These are phyloP conservation scores for Toxotes lorentzi DNA, from an alignment of 2,797 vertebrate genomes.

Conservation along the genomic window DNA sequence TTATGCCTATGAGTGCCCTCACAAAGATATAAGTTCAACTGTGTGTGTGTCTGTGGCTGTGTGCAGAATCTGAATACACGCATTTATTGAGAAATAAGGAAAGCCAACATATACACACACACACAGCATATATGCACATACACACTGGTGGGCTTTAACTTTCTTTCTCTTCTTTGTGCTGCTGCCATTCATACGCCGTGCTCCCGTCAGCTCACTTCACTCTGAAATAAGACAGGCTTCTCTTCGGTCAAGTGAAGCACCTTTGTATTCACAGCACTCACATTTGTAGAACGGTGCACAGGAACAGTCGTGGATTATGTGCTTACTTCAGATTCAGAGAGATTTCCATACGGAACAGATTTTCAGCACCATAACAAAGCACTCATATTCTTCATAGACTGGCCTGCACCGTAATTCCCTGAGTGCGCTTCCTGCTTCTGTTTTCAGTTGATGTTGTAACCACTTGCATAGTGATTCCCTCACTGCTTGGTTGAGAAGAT, in stretches of 20 bases:
- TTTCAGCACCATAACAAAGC: constrained; percentile 49
- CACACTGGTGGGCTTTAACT: constrained; percentile 61
- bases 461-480: constrained; percentile 3
- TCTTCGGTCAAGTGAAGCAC: constrained; percentile 49
- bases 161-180: constrained; percentile 53
- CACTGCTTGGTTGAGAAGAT: constrained; percentile 31
- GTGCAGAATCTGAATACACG: constrained; percentile 26
- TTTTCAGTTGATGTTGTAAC: constrained; percentile 24
- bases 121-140: constrained; percentile 10
- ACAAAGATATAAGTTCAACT: not conserved
- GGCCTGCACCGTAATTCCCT: constrained; percentile 25
- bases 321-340: constrained; percentile 50
- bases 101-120: not conserved
- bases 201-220: constrained; percentile 55
- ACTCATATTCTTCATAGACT: constrained; percentile 50
- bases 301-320: constrained; percentile 48
- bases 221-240: constrained; percentile 53
- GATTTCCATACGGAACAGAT: constrained; percentile 55
- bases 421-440: not conserved
- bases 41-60: constrained; percentile 26
- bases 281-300: constrained; percentile 47
- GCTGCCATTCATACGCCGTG: constrained; percentile 59
- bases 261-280: constrained; percentile 59
- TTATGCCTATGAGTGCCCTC: too few relatives aligned
- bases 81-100: constrained; percentile 14